Evolutionary conservation across 2,888 invertebrate species (phyloP), one percentile per base, ranked within the genome.

Genomic region (Phoenoteleia sp.): DNA sequence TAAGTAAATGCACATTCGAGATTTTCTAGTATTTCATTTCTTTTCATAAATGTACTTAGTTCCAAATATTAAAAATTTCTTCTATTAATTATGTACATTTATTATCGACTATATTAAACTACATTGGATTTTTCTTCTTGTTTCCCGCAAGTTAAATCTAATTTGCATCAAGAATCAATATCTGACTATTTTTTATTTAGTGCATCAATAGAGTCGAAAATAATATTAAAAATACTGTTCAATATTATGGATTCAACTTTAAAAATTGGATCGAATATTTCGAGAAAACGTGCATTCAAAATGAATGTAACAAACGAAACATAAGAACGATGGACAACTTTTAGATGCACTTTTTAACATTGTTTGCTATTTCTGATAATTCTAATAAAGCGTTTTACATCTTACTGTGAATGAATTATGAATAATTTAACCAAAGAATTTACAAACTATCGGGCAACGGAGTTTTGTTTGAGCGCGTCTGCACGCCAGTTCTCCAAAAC

Each of bases 131-230:
- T n/a, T 17, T 66, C 36, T 1, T 72, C 23, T 49, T 25, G n/a
- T 47, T 23, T 49, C 15, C 3, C 25, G 19, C 15, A 36, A 72
- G 36, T 27, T 17, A 25, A 60, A 36, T 11, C 23, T 21, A 47
- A 72, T 72, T 72, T 60, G 60, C 72, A 72, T 72, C 11, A 60
- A 47, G 36, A 58, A 72, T 15, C 60, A 60, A 72, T 72, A 60
- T 60, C 33, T 23, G 25, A 36, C 36, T 60, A 72, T 72, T 72
- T 72, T 72, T 49, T 52, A 52, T 64, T 39, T 42, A 25, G 13
- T n/a, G 25, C 6, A 47, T 23, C 23, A 1, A 7, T 3, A 4
- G 4, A 13, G 45, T 60, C 25, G 49, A n/a, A 49, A 42, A 71
- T 4, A 58, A 71, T 27, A 21, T 11, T 33, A 9, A 33, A n/a